Conservation (phyloP, 2,113 vertebrate species). For the Phoenicopterus ruber region DNA sequence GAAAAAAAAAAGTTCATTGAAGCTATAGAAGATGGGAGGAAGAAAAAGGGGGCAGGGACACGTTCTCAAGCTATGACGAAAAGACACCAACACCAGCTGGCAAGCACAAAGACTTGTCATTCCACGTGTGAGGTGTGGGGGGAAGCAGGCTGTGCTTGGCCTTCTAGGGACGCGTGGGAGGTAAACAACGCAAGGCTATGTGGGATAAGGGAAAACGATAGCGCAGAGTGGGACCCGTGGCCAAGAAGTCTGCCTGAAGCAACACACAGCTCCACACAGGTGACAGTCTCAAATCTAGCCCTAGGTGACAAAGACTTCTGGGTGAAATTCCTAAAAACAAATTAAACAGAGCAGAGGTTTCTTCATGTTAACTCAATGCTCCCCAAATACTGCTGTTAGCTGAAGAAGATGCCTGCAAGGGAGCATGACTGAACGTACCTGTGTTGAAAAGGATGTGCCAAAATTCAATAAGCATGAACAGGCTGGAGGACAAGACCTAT, state of each 20-base stretch:
- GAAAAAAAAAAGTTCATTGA: not conserved
- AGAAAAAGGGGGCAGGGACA: not conserved
- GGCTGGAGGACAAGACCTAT: not conserved
- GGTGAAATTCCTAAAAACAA: not conserved
- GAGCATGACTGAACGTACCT: not conserved
- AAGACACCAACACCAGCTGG: not conserved
- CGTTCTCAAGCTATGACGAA: not conserved
- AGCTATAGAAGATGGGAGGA: not conserved
- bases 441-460: not conserved
- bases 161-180: not conserved
- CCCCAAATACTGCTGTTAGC: not conserved
- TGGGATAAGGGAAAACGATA: not conserved
- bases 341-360: not conserved
- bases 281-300: not conserved
- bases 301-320: not conserved
- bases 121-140: not conserved
- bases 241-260: not conserved
- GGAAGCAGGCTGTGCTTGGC: not conserved
- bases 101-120: not conserved
- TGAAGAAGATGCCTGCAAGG: not conserved
- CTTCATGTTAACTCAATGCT: not conserved
- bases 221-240: fast-evolving
- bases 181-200: not conserved
- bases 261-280: not conserved
- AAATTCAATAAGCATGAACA: not conserved